These are phyloP conservation scores for Chalcis sispes DNA, from an alignment of 2,888 invertebrate genomes.

Conservation along the genomic window DNA sequence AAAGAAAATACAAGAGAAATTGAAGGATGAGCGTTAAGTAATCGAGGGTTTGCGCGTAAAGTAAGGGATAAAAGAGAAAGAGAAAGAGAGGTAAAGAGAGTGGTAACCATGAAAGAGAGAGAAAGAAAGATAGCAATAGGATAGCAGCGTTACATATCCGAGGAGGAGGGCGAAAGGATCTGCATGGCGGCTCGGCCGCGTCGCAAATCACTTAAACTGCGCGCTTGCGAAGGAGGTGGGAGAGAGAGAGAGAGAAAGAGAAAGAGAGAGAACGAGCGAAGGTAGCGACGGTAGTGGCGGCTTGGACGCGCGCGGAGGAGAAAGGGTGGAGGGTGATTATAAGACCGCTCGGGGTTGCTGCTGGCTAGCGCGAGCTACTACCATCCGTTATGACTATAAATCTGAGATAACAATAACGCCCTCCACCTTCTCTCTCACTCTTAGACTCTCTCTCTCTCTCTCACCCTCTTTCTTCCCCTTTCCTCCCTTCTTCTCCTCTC, in stretches of 20 bases:
- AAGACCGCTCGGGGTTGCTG: slow-evolving; percentile 75
- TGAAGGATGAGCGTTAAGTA: not conserved
- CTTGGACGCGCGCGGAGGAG: slow-evolving; percentile 55
- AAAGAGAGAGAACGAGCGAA: slow-evolving; percentile 38
- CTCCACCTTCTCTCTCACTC: slow-evolving; percentile 62
- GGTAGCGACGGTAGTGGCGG: slow-evolving; percentile 58
- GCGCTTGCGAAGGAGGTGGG: slow-evolving; percentile 64
- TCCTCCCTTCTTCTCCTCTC: slow-evolving; percentile 52
- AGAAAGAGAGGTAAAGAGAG: slow-evolving; percentile 32
- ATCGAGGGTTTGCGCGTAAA: slow-evolving; percentile 23
- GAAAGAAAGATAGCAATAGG: too few species aligned
- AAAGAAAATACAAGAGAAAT: not conserved
- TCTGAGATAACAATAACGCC: slow-evolving; percentile 76
- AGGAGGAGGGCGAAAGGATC: slow-evolving; percentile 71
- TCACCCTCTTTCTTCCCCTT: slow-evolving; percentile 53
- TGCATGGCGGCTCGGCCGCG: slow-evolving; percentile 76
- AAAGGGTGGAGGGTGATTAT: slow-evolving; percentile 74
- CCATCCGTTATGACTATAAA: slow-evolving; percentile 77
- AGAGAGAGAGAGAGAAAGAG: slow-evolving; percentile 59
- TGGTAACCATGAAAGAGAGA: slow-evolving; percentile 52
- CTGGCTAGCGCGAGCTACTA: slow-evolving; percentile 69
- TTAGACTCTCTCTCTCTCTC: slow-evolving; percentile 55
- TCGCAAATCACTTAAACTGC: slow-evolving; percentile 77
- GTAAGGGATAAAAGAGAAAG: slow-evolving; percentile 15
- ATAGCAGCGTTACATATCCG: too few species aligned